Evolutionary conservation across 2,888 invertebrate species (phyloP), one percentile per base, ranked within the genome.

Genomic region (Prostheceraeus crozeri): DNA sequence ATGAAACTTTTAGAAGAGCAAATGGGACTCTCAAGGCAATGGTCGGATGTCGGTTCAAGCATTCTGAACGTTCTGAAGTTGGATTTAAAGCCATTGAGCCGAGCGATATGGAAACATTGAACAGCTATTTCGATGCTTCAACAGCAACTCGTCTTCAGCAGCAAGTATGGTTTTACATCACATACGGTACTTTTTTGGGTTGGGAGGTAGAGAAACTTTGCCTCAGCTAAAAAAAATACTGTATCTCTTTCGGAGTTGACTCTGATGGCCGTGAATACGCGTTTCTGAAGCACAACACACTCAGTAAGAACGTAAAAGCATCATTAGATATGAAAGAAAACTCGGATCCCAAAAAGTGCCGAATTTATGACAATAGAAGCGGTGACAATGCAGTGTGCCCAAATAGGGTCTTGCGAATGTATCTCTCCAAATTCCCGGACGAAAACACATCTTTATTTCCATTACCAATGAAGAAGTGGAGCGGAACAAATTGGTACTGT

Each of bases 321-420:
- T 48, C 48, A 25, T 28, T 21, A 48, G 48, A 48, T 28, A 48
- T 48, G 25, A 48, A 48, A 48, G 23, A 48, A 48, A 48, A 48
- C 27, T 25, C 48, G 27, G 48, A 48, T 48, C 48, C 48, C 23
- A 48, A 48, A 14, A 48, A 48, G 48, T 48, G 27, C 27, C 23
- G 48, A 48, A 48, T 48, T 23, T 48, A 48, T 19, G 48, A 48
- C 28, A 30, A 48, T 48, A 48, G 28, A 8, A 48, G 25, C 23
- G n/a, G n/a, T n/a, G 48, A 48, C 48, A 48, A 48, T 48, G 48
- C 23, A 48, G 28, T 16, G 48, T 48, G 48, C 28, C 48, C 48
- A 14, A 23, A 19, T 19, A 19, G 19, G n/a, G 45, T 6, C 45
- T 40, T 40, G 45, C 14, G 19, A 40, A 40, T 19, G 4, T 40